Base-by-base conservation (phyloP, 2,888 invertebrate species). In the Embidobia sp. region DNA sequence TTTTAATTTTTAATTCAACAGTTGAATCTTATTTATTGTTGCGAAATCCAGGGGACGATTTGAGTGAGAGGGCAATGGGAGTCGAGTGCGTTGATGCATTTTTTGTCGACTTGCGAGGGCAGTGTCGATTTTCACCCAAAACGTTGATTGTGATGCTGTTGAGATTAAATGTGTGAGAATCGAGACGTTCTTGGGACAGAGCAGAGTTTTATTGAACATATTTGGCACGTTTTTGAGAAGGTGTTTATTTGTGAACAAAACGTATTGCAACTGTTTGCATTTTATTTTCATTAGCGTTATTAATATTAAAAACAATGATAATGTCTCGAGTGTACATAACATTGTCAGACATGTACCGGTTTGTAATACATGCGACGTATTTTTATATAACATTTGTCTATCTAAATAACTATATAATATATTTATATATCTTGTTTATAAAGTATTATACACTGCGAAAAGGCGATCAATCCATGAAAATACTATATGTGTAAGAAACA, bases 161-260 rank as follows among this genome's bases (percentile, higher is more conserved):
- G n/a, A 22, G 6, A 22, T 22, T 4, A 22, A 29, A 29, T 29
- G 2, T 29, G n/a, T n/a, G 10, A 10, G n/a, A 40, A 46, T 10
- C 22, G 49, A 13, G 22, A 22, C 3, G 11, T 27, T 48, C 53
- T 18, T 48, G 16, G 40, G n/a, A n/a, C 35, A 48, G 57, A 73
- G 49, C 53, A 44, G 37, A 57, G 27, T 46, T 64, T 73, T 73
- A 73, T 73, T 59, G 59, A 74, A 66, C 40, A 49, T 74, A 51
- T 86, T 88, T 88, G 88, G 87, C 87, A 88, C 88, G 80, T 83
- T 87, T 82, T 4, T 82, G 85, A 84, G 83, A 85, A 84, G 4
- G 13, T 11, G 1, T 22, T 46, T 40, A 15, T 42, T 13, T 57
- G 11, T 29, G 27, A 57, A 57, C 37, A 44, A 57, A 44, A 31